Evolutionary conservation across 2,888 invertebrate genomes (phyloP).

Genomic region (Penaeus monodon): DNA sequence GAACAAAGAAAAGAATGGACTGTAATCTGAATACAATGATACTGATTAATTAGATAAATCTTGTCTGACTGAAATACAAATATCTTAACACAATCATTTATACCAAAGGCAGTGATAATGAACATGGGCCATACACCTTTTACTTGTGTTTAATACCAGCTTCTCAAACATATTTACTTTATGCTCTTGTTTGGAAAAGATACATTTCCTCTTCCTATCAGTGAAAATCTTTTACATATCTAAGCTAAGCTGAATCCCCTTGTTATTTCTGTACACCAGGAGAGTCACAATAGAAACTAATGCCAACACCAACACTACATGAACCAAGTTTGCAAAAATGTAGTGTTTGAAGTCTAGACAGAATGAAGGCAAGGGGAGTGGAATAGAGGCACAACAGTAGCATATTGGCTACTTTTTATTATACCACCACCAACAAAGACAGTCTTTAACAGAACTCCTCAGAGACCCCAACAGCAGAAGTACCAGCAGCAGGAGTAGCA

Average conservation of each 20-base stretch:
- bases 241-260: too few relatives aligned
- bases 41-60: neutral
- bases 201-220: too few relatives aligned
- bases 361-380: neutral
- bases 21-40: neutral
- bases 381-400: neutral
- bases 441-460: constrained; percentile 43
- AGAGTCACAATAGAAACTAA: too few relatives aligned
- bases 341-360: too few relatives aligned
- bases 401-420: neutral
- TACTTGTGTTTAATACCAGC: too few relatives aligned
- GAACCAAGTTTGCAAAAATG: too few relatives aligned
- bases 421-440: constrained; percentile 50
- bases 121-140: too few relatives aligned
- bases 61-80: constrained; percentile 13
- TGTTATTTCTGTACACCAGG: too few relatives aligned
- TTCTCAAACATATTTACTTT: too few relatives aligned
- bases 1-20: constrained; percentile 24
- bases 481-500: constrained; percentile 40
- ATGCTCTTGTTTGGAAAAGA: too few relatives aligned
- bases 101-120: constrained; percentile 6
- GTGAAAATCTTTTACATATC: too few relatives aligned
- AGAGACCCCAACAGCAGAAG: constrained; percentile 43
- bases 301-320: too few relatives aligned
- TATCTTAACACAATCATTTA: neutral